These are phyloP conservation scores for Prinia subflava DNA, from an alignment of 2,113 vertebrate genomes.

Conservation along the genomic window DNA sequence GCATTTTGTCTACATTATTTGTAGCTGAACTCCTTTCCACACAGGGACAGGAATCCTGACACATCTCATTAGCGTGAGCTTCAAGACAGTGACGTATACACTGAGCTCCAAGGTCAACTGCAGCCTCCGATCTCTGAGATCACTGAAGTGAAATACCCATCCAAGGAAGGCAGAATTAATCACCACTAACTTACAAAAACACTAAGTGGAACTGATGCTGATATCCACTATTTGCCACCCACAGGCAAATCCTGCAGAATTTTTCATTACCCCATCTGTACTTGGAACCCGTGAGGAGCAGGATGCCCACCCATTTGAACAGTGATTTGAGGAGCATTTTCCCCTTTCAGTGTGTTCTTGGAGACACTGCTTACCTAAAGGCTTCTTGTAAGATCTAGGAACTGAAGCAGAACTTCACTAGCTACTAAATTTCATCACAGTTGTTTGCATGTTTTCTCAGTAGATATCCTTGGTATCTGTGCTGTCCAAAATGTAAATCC, in stretches of 20 bases:
- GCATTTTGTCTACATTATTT: neutral
- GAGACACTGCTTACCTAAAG: neutral
- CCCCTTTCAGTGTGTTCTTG: neutral
- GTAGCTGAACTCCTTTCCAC: neutral
- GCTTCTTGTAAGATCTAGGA: neutral
- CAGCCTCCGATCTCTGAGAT: neutral
- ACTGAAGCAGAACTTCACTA: neutral
- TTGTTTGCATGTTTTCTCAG: neutral
- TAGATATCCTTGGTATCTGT: neutral
- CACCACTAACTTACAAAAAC: neutral
- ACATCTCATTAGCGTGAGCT: neutral
- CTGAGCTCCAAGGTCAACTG: slow-evolving; percentile 10
- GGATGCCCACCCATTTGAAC: neutral
- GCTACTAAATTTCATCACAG: neutral
- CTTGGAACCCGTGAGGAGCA: neutral
- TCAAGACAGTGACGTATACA: neutral
- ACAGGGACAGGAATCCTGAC: neutral
- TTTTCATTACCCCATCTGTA: neutral
- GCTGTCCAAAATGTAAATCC: neutral
- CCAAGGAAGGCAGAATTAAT: neutral
- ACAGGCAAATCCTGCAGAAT: neutral
- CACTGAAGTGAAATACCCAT: slow-evolving; percentile 2
- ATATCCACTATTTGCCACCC: neutral
- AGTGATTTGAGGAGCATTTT: neutral
- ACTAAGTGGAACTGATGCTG: neutral